phyloP scores from a whole-genome alignment of 2,797 vertebrate genomes.

The Vireo griseus region DNA sequence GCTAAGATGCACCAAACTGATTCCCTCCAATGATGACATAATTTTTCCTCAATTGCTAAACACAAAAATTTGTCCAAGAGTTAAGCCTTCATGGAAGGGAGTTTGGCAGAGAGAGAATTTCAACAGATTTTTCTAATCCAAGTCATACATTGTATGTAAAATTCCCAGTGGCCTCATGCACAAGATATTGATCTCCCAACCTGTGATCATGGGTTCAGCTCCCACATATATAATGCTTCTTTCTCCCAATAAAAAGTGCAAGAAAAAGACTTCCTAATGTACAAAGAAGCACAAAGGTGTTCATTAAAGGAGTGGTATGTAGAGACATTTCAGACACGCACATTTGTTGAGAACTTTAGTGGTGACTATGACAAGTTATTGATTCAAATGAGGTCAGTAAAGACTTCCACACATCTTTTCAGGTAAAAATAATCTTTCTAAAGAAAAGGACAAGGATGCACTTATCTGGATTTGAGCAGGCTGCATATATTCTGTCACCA shows the following conservation, averaged over 20 bases:
- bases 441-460: background rate
- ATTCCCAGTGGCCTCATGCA: background rate
- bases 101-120: background rate
- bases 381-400: background rate
- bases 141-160: background rate
- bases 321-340: background rate
- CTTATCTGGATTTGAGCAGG: background rate
- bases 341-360: background rate
- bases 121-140: background rate
- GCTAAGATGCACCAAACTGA: background rate
- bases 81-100: background rate
- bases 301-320: rapidly evolving
- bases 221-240: background rate
- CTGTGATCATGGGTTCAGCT: rapidly evolving
- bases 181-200: background rate
- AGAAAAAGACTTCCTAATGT: background rate
- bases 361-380: rapidly evolving
- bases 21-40: background rate
- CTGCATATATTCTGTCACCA: background rate
- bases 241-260: background rate
- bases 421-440: background rate
- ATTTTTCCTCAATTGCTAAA: background rate
- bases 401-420: background rate
- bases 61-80: background rate
- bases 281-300: background rate